phyloP scores from a whole-genome alignment of 2,888 invertebrate genomes.

The Camponotus fellah region DNA sequence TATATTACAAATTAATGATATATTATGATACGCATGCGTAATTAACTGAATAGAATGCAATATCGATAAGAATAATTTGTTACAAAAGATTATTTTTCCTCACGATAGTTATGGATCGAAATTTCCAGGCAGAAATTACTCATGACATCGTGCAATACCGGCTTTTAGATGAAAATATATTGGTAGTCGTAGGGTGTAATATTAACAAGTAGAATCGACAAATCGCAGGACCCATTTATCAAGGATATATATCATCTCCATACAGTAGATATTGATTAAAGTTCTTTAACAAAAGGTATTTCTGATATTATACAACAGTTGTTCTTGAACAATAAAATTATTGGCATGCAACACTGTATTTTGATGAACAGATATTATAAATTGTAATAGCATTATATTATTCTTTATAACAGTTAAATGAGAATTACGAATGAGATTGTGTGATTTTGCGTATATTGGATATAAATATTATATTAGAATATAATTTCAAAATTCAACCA shows the following conservation, averaged over 20 bases:
- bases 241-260: slow-evolving; percentile 47
- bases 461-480: slow-evolving; percentile 5
- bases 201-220: slow-evolving; percentile 41
- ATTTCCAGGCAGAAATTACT: slow-evolving; percentile 5
- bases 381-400: background rate
- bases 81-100: slow-evolving; percentile 36
- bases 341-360: background rate
- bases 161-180: slow-evolving; percentile 35
- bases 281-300: slow-evolving; percentile 35
- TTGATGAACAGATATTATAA: slow-evolving; percentile 23
- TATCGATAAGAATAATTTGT: slow-evolving; percentile 23
- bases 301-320: slow-evolving; percentile 30
- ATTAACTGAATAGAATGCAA: slow-evolving; percentile 14
- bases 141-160: slow-evolving; percentile 9
- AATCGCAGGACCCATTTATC: slow-evolving; percentile 36
- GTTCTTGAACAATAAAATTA: slow-evolving; percentile 35
- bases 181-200: slow-evolving; percentile 31
- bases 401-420: background rate
- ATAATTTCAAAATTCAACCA: background rate
- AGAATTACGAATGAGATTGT: background rate
- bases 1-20: too few species aligned
- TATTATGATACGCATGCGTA: background rate
- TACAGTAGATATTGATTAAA: slow-evolving; percentile 31
- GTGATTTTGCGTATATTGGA: background rate
- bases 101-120: slow-evolving; percentile 18